Conservation (phyloP, 2,113 vertebrate genomes). For the Gallinago undulata region DNA sequence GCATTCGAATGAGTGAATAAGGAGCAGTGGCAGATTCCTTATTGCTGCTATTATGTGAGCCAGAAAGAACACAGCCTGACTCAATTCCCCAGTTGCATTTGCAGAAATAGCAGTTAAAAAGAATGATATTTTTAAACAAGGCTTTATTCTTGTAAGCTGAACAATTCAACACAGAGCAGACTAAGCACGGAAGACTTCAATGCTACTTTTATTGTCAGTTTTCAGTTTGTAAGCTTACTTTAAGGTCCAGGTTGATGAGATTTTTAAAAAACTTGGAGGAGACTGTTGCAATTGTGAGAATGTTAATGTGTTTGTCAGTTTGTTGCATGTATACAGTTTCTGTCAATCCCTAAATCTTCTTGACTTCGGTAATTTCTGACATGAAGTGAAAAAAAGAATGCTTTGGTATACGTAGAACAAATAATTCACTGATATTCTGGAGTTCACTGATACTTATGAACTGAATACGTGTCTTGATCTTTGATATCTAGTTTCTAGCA, state of each 20-base stretch:
- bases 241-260: neutral
- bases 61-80: slow-evolving; percentile 4
- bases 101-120: neutral
- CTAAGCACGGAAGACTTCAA: neutral
- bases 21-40: neutral
- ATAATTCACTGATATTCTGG: neutral
- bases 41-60: neutral
- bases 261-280: neutral
- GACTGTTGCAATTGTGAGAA: neutral
- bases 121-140: neutral
- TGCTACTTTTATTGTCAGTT: neutral
- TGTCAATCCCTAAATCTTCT: neutral
- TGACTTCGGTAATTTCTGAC: neutral
- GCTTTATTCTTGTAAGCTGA: neutral
- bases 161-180: neutral
- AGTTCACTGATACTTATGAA: neutral
- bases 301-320: neutral
- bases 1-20: neutral
- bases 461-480: neutral
- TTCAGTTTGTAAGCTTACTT: neutral
- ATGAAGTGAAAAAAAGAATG: neutral
- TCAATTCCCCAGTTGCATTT: neutral
- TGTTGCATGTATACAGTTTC: neutral
- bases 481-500: neutral
- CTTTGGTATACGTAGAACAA: neutral